phyloP scores from a whole-genome alignment of 64 coral and sea anemone species.

The Stichodactyla mertensii region DNA sequence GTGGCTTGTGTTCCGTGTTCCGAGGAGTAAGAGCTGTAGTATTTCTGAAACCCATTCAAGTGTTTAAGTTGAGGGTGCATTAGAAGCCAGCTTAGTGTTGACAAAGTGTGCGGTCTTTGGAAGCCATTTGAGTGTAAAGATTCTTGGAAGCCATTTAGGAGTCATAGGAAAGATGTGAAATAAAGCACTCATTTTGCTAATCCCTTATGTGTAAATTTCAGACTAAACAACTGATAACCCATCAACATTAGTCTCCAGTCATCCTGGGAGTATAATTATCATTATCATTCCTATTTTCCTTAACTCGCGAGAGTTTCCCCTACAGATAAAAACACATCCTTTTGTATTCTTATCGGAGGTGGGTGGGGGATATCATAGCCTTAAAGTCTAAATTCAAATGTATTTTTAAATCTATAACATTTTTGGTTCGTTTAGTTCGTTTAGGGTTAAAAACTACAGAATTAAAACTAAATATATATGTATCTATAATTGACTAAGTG shows the following conservation, averaged over 20 bases:
- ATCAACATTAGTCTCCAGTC: not conserved
- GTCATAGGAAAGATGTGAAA: not conserved
- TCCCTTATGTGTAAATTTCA: not conserved
- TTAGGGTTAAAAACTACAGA: no score
- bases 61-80: constrained; percentile 3
- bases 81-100: constrained; percentile 7
- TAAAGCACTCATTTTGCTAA: not conserved
- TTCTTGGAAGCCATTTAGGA: not conserved
- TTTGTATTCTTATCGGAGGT: not conserved
- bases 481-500: no score
- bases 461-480: no score
- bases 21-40: not conserved
- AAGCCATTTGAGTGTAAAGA: not conserved
- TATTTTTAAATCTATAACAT: no score
- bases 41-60: not conserved
- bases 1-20: not conserved
- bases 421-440: no score
- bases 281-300: not conserved
- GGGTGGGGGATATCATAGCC: not conserved
- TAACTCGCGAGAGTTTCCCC: not conserved
- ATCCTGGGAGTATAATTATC: not conserved
- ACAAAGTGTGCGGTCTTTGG: constrained; percentile 1
- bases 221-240: not conserved
- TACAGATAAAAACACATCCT: not conserved
- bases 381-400: no score